Evolutionary conservation across 2,888 invertebrate genomes (phyloP), one percentile per base, ranked within the genome.

Genomic region (Gymnocheta viridis): DNA sequence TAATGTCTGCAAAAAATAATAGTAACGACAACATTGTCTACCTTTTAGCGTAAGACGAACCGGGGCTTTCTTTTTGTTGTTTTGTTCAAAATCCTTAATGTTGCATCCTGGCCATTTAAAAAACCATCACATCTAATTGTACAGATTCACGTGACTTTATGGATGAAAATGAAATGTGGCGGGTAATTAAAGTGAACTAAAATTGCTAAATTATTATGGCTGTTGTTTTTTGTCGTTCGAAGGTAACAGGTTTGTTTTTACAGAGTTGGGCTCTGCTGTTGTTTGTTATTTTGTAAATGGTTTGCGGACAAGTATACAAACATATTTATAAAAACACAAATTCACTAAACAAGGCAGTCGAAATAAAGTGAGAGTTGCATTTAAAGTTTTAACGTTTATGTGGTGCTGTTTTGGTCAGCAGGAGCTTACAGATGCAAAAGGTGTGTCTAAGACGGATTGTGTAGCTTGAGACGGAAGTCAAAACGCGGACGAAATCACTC

Each of bases 171-270:
- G 89, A 91, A 91, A 91, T 91, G 91, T 91, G 90, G 89, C 89
- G 88, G 88, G 91, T 90, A 91, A 91, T 91, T 91, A 91, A 90
- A 91, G 89, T 87, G 69, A 81, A 88, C 89, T 88, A 88, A 89
- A 91, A 91, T 91, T 91, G 89, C 89, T 88, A 91, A 91, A 91
- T 91, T 91, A 91, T 91, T 89, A 86, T 72, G 29, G 67, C 60
- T 60, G 54, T 69, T 79, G 41, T 32, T 19, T 49, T 62, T 22
- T 49, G 49, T 54, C 27, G 14, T 24, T 67, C 19, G 17, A 62
- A 70, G 22, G 60, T 64, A 69, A 79, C 41, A 6, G 51, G 32
- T 22, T 54, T 44, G 67, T 19, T 74, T 54, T n/a, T 29, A 58
- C 10, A 9, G 10, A 24, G 58, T 47, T 47, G 64, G 19, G 4